Evolutionary conservation across 37 sponge, comb jelly and placozoan genomes (phyloP), one percentile per base, ranked within the genome.

Genomic region (Mnemiopsis leidyi): DNA sequence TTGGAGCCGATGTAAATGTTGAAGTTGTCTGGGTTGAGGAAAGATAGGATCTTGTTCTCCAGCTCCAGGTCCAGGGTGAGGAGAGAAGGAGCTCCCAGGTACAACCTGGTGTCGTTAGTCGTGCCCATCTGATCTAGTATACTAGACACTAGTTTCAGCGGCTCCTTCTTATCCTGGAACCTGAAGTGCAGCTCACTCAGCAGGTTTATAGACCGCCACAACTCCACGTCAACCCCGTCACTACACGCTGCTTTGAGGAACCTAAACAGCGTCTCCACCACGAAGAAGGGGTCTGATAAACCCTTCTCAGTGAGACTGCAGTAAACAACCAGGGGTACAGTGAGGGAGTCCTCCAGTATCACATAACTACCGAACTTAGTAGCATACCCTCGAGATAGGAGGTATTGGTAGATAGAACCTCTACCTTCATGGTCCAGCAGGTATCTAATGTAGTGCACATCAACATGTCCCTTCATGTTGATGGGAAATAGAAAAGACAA

Each of bases 21-120:
- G 61, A 85, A 40, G 39, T 85, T 85, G 2, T 85, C 90, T 7
- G 90, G 90, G 29, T 25, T 36, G 26, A 85, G 39, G 61, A 21
- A 85, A 25, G 29, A 13, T 0, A 85, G 90, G 16, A 85, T 40
- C 36, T 23, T 16, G 1, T 85, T 39, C 36, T 85, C 90, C 3
- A 9, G 5, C 16, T 38, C 90, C 16, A 40, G 1, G 23, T 85
- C 90, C 16, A 85, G 36, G 0, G 33, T 7, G 23, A 40, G 9
- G 25, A 23, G 40, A 2, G 90, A 85, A 37, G 90, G 32, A 25
- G 90, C 32, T 39, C 90, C 90, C 24, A 85, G 35, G 39, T 39
- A 85, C 38, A 0, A 28, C 61, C 29, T 13, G 7, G 90, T 35
- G 3, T 39, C 61, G 23, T 5, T 25, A 39, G 1, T 25, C 33